Percentiles rank a stretch among this genome's conserved stretches.
phyloP scores from a whole-genome alignment of 2,888 invertebrate genomes.

The Drosophila histrio region DNA sequence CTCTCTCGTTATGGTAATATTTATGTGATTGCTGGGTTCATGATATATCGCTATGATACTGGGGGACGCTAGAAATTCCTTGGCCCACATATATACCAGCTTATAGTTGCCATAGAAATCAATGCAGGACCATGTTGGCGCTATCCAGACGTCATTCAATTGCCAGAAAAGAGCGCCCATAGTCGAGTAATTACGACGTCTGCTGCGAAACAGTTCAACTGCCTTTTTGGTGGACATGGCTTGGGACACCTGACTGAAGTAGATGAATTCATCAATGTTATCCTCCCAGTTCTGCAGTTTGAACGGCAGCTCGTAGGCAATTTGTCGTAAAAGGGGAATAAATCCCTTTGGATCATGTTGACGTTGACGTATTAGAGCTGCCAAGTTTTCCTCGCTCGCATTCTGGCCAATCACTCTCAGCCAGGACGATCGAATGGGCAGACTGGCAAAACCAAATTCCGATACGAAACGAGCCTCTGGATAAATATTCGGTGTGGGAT shows the following conservation, averaged over 20 bases:
- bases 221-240: slow-evolving; percentile 93
- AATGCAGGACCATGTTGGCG: slow-evolving; percentile 97
- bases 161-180: slow-evolving; percentile 99
- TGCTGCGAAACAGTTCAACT: slow-evolving; percentile 91
- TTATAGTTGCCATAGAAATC: slow-evolving; percentile 85
- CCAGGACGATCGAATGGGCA: slow-evolving; percentile 91
- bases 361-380: slow-evolving; percentile 89
- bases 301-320: slow-evolving; percentile 87
- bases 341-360: slow-evolving; percentile 94
- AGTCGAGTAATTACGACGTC: slow-evolving; percentile 85
- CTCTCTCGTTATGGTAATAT: slow-evolving; percentile 88
- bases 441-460: slow-evolving; percentile 97
- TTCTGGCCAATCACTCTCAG: slow-evolving; percentile 85
- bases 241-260: slow-evolving; percentile 94
- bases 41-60: slow-evolving; percentile 87
- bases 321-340: slow-evolving; percentile 86
- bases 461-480: slow-evolving; percentile 94
- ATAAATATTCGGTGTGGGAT: slow-evolving; percentile 91
- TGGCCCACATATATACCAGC: slow-evolving; percentile 92
- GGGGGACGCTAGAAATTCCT: slow-evolving; percentile 92
- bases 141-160: slow-evolving; percentile 99
- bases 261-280: slow-evolving; percentile 89
- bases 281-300: slow-evolving; percentile 85
- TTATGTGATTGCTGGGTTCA: slow-evolving; percentile 84
- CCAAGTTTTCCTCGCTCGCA: slow-evolving; percentile 85